Percentiles rank a stretch among this genome's conserved stretches.
Evolutionary conservation across 2,888 invertebrate species (phyloP).

Genomic region (Galerucella pusilla): DNA sequence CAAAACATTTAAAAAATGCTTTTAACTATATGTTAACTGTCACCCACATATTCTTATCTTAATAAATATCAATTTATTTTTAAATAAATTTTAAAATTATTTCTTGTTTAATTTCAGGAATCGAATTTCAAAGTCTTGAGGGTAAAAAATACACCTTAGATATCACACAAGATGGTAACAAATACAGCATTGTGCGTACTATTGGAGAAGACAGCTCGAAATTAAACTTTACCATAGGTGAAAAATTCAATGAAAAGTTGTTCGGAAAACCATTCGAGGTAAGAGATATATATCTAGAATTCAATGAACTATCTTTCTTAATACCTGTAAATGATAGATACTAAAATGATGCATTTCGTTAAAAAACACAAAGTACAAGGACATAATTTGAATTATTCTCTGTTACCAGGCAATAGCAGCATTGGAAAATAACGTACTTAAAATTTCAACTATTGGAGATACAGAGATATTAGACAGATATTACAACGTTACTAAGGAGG

Average conservation of each 20-base stretch:
- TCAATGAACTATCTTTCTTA: no score
- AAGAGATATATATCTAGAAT: conserved; percentile 20
- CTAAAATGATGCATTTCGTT: no score
- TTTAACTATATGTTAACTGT: no score
- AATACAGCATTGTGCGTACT: background rate
- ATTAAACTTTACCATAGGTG: background rate
- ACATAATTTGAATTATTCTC: no score
- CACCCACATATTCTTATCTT: no score
- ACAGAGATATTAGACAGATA: background rate
- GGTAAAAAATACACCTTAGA: background rate
- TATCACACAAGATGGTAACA: background rate
- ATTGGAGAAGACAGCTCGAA: background rate
- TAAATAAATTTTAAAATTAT: background rate
- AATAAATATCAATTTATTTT: no score
- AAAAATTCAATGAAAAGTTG: background rate
- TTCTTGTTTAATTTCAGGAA: background rate
- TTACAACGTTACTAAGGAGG: background rate
- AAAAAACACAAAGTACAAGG: no score
- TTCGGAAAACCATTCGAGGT: background rate
- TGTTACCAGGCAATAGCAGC: background rate
- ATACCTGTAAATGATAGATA: no score
- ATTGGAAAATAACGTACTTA: background rate
- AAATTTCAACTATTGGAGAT: background rate
- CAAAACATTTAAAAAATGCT: no score
- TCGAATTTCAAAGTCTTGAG: background rate